Percentiles rank a stretch among this genome's conserved stretches.
These are phyloP conservation scores for Numida meleagris DNA, from an alignment of 2,113 vertebrate genomes.

Conservation along the genomic window DNA sequence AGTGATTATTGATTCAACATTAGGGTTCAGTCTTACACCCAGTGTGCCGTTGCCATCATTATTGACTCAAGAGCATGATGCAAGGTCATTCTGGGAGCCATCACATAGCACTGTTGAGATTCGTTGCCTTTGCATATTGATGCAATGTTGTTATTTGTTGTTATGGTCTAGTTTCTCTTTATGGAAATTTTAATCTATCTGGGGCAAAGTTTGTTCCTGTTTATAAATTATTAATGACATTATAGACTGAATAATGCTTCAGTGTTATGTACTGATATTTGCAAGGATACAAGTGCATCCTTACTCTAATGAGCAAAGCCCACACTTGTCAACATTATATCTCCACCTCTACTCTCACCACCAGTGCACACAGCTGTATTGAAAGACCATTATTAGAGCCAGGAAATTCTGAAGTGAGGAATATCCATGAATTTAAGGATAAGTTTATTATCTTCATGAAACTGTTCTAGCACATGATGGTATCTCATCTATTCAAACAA, in stretches of 20 bases:
- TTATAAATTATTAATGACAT: background rate
- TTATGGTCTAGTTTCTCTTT: background rate
- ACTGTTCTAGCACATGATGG: background rate
- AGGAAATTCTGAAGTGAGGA: background rate
- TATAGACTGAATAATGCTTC: background rate
- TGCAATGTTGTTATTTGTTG: background rate
- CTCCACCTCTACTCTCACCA: background rate
- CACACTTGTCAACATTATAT: background rate
- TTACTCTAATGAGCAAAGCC: background rate
- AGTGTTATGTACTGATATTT: background rate
- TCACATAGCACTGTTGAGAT: background rate
- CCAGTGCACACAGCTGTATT: background rate
- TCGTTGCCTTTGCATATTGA: background rate
- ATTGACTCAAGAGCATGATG: background rate
- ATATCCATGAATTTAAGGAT: background rate
- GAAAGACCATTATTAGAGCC: background rate
- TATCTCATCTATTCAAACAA: background rate
- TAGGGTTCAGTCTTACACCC: background rate
- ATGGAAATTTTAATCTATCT: background rate
- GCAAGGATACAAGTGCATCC: background rate
- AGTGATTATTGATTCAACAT: slow-evolving; percentile 4
- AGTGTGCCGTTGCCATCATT: background rate
- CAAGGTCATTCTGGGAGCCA: background rate
- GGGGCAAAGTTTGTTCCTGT: background rate
- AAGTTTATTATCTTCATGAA: background rate